Evolutionary conservation across 2,888 invertebrate genomes (phyloP), one percentile per base, ranked within the genome.

Genomic region (Meiosimyza decipiens): DNA sequence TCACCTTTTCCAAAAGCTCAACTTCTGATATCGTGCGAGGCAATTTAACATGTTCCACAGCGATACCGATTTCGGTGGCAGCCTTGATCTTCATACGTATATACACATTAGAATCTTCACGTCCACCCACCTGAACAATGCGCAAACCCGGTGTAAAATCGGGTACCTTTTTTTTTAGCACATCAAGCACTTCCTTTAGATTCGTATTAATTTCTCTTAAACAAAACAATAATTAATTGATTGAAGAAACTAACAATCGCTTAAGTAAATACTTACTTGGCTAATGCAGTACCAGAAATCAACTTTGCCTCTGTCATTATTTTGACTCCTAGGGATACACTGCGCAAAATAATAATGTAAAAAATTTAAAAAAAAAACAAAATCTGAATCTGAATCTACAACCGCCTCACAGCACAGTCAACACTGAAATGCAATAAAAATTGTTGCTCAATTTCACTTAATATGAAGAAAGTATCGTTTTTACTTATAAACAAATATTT

Each of bases 41-140:
- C 77, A 98, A 88, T 77, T 93, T 90, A 4, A 98, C 87, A 84
- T 96, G 96, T 59, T 91, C 89, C 0, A 95, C 95, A 28, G 88
- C 86, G 68, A 98, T 95, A 33, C 99, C 99, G 79, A 99, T 95
- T 80, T 96, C 95, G 69, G 89, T 91, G 0, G 98, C 98, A 0
- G 96, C 95, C 86, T 94, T 95, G 72, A 98, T 90, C 89, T 99
- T 99, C 93, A 95, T 96, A 51, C 96, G 90, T 83, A 99, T 99
- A 88, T 99, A 99, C 6, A 99, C 98, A 89, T 98, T 98, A 60
- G 99, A 99, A 88, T 99, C 99, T 86, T 97, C 96, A 1, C 98
- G 91, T 2, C 93, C 94, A 13, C 99, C 99, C 74, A 99, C 99
- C 90, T 99, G 94, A 60, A 99, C 94, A 83, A 99, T 97, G 28